These are phyloP conservation scores for Thyatira batis DNA, from an alignment of 2,888 invertebrate species.

Conservation along the genomic window DNA sequence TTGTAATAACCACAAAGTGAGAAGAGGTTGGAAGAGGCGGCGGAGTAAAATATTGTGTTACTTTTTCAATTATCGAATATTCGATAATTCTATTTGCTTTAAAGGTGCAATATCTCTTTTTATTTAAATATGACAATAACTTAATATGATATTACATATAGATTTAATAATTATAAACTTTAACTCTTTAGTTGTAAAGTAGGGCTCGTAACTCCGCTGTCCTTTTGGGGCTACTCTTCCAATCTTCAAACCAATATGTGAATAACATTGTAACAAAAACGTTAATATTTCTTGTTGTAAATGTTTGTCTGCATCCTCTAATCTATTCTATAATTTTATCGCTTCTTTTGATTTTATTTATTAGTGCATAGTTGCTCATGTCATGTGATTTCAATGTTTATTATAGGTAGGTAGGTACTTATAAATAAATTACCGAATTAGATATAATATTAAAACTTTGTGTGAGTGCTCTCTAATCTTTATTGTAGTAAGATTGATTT, in stretches of 20 bases:
- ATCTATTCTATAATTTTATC: not conserved
- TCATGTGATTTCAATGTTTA: slow-evolving; percentile 2
- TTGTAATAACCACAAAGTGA: not conserved
- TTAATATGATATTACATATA: no score
- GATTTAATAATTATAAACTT: no score
- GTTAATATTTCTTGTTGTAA: not conserved
- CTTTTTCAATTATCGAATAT: no score
- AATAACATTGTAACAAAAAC: no score
- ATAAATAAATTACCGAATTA: not conserved
- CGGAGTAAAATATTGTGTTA: no score
- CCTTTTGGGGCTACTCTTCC: no score
- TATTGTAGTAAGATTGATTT: not conserved
- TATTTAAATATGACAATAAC: no score
- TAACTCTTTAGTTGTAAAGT: no score
- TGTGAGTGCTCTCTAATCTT: slow-evolving; percentile 13
- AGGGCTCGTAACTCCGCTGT: no score
- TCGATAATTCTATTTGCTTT: no score
- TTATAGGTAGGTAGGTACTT: not conserved
- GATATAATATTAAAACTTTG: slow-evolving; percentile 1
- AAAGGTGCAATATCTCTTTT: no score
- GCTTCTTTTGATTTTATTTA: not conserved
- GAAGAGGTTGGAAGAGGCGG: not conserved
- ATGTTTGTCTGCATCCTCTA: not conserved
- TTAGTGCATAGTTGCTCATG: slow-evolving; percentile 1
- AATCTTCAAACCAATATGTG: no score